A percentile compares a stretch with the other conserved stretches of the same genome.
These are phyloP conservation scores for Peromyscus polionotus DNA, from an alignment of 2,113 vertebrate genomes.

Conservation along the genomic window DNA sequence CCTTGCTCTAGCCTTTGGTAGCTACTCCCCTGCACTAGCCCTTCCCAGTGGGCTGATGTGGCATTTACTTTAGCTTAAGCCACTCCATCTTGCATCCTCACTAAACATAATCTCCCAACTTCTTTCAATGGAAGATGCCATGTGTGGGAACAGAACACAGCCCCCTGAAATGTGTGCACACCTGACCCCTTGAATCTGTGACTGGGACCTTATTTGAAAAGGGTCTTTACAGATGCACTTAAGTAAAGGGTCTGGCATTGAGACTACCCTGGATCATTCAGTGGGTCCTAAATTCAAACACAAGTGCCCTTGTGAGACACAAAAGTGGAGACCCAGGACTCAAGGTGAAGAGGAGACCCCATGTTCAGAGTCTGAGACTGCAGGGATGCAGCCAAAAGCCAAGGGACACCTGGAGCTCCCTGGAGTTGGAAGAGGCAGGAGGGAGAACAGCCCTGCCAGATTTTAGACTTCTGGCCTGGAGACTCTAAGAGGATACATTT, in stretches of 20 bases:
- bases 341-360: neutral
- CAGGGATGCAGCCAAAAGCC: neutral
- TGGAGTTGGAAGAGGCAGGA: too few species aligned
- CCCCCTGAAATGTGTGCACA: neutral
- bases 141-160: neutral
- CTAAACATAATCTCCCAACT: fast-evolving
- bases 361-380: fast-evolving
- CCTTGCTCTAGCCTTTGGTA: neutral
- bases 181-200: neutral
- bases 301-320: neutral
- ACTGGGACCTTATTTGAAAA: too few species aligned
- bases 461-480: neutral
- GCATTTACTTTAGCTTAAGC: neutral
- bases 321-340: neutral
- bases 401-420: fast-evolving
- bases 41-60: neutral
- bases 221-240: neutral
- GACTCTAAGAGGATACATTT: fast-evolving
- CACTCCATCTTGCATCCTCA: neutral
- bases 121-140: fast-evolving
- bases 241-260: neutral
- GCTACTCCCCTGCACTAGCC: too few species aligned
- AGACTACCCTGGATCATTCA: neutral
- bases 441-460: fast-evolving
- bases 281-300: neutral